Evolutionary conservation across 2,797 vertebrate genomes (phyloP), one percentile per base, ranked within the genome.

Genomic region (Etheostoma perlongum): DNA sequence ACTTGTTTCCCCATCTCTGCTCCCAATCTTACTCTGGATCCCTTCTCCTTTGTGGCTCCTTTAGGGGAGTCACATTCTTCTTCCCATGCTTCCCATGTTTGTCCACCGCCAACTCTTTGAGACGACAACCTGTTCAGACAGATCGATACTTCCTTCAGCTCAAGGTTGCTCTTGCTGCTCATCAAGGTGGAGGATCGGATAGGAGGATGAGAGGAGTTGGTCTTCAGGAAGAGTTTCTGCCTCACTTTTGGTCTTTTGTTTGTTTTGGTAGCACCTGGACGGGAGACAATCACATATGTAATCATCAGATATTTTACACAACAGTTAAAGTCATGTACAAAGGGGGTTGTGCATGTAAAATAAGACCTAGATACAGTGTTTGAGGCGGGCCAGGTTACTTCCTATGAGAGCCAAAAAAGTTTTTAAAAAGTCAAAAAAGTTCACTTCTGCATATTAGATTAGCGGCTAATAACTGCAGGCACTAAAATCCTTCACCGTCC

Each of bases 91-190:
- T 49, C 48, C 48, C 48, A 49, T 0, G 3, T 13, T 21, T 64
- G 78, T 21, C 16, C 53, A 16, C 21, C 19, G n/a, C 8, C 21
- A 0, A 2, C 4, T 21, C 7, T 21, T 14, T 16, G 25, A 53
- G 30, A 1, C 0, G 82, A 65, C 48, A 85, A 71, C 62, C 67
- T 89, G 12, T 74, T 72, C 2, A 89, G 3, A 13, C 62, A 68
- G 2, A 81, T 44, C 1, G 78, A 15, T 16, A 69, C 30, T 0
- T 73, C 33, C 4, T 57, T 91, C 33, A 80, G 67, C 44, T 67
- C 3, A 0, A 2, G 0, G 3, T 11, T 73, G 4, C 4, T 16
- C n/a, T 52, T 55, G 40, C 3, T 21, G 27, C 40, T 60, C 7
- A 2, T 0, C 2, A 12, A 11, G 9, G 16, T 13, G 64, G 79